Conservation (phyloP, 2,113 vertebrate genomes). For the Ceuthmochares aereus region DNA sequence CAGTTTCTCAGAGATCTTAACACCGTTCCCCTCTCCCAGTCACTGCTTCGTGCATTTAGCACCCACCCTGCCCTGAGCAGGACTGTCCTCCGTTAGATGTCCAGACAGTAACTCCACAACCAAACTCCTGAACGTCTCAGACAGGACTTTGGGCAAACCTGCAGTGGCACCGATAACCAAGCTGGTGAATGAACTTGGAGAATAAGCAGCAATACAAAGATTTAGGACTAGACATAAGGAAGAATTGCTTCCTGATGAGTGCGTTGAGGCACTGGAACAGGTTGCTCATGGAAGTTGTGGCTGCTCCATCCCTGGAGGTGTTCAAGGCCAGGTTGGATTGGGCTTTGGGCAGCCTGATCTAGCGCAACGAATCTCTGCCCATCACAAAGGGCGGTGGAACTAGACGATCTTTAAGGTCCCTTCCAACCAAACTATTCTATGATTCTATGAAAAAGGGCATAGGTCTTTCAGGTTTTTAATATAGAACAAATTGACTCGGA, state of each 20-base stretch:
- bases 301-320: too few relatives aligned
- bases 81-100: background rate
- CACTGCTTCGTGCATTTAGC: background rate
- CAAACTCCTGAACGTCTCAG: background rate
- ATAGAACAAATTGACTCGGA: background rate
- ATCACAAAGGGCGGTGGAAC: too few relatives aligned
- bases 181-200: background rate
- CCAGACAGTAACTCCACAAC: background rate
- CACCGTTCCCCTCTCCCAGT: background rate
- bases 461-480: background rate
- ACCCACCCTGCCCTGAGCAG: background rate
- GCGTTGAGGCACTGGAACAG: too few relatives aligned
- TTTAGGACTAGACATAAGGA: too few relatives aligned
- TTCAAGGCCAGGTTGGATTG: too few relatives aligned
- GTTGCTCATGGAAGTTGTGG: too few relatives aligned
- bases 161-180: background rate
- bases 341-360: too few relatives aligned
- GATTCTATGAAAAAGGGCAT: too few relatives aligned
- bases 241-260: too few relatives aligned
- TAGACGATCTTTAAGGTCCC: too few relatives aligned
- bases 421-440: too few relatives aligned
- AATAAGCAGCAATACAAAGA: background rate
- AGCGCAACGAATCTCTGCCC: too few relatives aligned
- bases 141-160: background rate
- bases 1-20: background rate